Evolutionary conservation across 2,113 vertebrate genomes (phyloP).

Genomic region (Sinosuthora webbiana): DNA sequence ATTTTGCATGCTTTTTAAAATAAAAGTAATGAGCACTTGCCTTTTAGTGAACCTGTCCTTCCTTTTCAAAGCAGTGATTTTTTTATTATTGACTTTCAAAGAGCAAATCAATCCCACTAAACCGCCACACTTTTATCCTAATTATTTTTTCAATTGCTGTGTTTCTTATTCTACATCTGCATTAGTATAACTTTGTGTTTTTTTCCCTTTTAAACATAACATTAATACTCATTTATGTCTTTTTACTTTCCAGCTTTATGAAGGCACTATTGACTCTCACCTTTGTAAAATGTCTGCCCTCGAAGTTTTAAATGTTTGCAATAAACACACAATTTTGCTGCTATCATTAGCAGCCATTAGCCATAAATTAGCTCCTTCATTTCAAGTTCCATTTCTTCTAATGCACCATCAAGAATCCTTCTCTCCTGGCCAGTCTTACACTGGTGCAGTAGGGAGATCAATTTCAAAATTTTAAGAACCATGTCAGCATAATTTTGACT

Average conservation of each 20-base stretch:
- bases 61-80: background rate
- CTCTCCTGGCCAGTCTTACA: background rate
- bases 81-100: constrained; percentile 21
- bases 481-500: background rate
- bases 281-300: background rate
- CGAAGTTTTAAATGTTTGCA: background rate
- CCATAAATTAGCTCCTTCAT: background rate
- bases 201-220: background rate
- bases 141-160: constrained; percentile 8
- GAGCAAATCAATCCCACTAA: constrained; percentile 5
- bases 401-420: background rate
- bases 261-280: background rate
- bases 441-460: background rate
- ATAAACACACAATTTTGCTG: background rate
- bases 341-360: background rate
- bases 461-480: background rate
- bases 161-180: background rate
- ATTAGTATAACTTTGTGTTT: background rate
- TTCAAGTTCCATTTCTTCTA: background rate
- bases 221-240: background rate
- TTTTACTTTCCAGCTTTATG: background rate
- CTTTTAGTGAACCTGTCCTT: background rate
- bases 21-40: background rate
- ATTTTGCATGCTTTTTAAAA: background rate
- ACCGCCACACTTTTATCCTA: background rate